Evolutionary conservation across 2,113 vertebrate species (phyloP).

Genomic region (Sander lucioperca): DNA sequence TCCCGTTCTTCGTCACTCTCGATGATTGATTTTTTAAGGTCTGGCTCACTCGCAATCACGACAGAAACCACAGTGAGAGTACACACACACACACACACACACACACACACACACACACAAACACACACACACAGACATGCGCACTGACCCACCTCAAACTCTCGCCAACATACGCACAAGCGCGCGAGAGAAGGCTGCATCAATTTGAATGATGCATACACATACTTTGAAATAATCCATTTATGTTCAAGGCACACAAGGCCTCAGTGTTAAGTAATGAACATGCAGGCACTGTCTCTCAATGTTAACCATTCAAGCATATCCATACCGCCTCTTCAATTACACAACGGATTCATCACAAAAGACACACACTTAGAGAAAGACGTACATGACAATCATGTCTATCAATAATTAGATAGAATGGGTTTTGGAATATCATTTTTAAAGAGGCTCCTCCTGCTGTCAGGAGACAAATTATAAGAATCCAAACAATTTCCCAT

Average conservation of each 20-base stretch:
- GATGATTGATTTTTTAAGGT: constrained; percentile 69
- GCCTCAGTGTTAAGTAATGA: constrained; percentile 59
- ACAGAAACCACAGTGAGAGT: constrained; percentile 22
- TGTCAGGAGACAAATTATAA: not conserved
- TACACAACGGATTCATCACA: constrained; percentile 33
- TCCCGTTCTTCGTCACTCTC: constrained; percentile 64
- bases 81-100: not conserved
- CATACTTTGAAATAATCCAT: constrained; percentile 53
- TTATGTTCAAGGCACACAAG: constrained; percentile 27
- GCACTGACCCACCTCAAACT: constrained; percentile 14
- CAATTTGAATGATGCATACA: constrained; percentile 53
- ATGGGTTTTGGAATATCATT: too few relatives aligned
- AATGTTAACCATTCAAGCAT: not conserved
- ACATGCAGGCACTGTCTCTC: constrained; percentile 39
- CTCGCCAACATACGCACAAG: not conserved
- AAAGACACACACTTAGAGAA: not conserved
- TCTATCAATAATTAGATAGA: not conserved
- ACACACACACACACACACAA: not conserved
- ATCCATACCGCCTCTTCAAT: constrained; percentile 32
- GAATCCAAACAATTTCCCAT: not conserved
- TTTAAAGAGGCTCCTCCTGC: not conserved
- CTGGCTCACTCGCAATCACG: constrained; percentile 42
- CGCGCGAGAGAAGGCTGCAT: constrained; percentile 2
- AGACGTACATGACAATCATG: not conserved
- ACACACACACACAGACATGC: not conserved